Percentiles rank a stretch among this genome's conserved stretches.
Conservation (phyloP, 2,113 vertebrate species). For the Charadrius vociferus region DNA sequence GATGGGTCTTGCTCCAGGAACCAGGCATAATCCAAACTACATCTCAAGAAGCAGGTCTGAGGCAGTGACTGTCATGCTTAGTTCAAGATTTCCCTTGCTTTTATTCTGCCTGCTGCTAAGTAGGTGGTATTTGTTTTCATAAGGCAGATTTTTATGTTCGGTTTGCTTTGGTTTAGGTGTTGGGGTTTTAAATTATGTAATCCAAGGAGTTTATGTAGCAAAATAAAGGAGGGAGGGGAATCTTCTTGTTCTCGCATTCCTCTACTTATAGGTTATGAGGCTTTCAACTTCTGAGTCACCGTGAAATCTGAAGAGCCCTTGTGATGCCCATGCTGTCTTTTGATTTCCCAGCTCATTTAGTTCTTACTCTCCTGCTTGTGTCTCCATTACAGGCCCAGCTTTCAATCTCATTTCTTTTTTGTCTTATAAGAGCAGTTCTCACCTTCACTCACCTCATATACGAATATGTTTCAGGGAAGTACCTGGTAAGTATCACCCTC, state of each 20-base stretch:
- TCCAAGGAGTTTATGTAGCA: neutral
- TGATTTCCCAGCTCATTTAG: neutral
- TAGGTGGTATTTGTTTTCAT: neutral
- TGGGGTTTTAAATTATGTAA: neutral
- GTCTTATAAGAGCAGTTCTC: neutral
- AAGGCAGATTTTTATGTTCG: neutral
- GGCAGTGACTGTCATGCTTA: neutral
- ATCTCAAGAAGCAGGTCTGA: neutral
- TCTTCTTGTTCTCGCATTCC: neutral
- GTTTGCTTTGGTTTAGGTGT: neutral
- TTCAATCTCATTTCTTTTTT: neutral
- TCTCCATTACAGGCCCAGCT: neutral
- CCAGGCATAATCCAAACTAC: neutral
- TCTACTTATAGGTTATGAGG: neutral
- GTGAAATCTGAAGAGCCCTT: neutral
- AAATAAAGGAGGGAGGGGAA: neutral
- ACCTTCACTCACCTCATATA: neutral
- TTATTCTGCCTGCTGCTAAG: neutral
- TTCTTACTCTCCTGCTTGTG: neutral
- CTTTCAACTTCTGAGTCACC: neutral
- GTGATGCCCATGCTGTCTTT: neutral
- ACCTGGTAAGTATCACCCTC: neutral
- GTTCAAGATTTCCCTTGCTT: neutral
- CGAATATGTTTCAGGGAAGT: neutral
- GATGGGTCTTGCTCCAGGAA: neutral